These are phyloP conservation scores for Pollenia amentaria DNA, from an alignment of 2,888 invertebrate species.

Conservation along the genomic window DNA sequence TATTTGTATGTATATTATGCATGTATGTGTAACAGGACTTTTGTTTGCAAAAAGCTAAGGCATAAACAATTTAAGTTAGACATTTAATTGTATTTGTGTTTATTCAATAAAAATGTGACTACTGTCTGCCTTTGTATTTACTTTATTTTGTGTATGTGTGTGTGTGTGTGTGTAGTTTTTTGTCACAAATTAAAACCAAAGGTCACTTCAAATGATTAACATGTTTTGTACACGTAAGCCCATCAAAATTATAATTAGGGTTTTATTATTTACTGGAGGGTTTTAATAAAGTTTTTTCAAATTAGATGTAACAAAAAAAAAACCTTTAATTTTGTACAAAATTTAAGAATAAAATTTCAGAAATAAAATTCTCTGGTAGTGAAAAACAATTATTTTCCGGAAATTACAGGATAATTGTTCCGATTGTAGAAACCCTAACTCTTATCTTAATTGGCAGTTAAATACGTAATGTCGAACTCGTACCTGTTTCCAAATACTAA, in stretches of 20 bases:
- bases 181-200: slow-evolving; percentile 39
- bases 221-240: slow-evolving; percentile 65
- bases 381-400: too few species aligned
- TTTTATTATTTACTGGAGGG: too few species aligned
- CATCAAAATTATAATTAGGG: slow-evolving; percentile 70
- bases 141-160: neutral
- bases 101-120: too few species aligned
- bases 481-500: neutral
- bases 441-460: slow-evolving; percentile 76
- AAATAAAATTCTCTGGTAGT: too few species aligned
- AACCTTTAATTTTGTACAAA: too few species aligned
- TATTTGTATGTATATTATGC: neutral
- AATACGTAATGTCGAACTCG: slow-evolving; percentile 61
- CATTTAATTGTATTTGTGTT: neutral
- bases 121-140: too few species aligned
- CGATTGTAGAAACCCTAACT: too few species aligned
- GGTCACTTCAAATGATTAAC: slow-evolving; percentile 63
- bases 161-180: neutral
- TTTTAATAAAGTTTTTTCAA: too few species aligned
- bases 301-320: too few species aligned
- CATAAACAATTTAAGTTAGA: neutral
- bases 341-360: too few species aligned
- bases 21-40: neutral
- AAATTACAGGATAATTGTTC: too few species aligned
- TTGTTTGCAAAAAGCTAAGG: neutral